Evolutionary conservation across 2,113 vertebrate genomes (phyloP).

Genomic region (Hemicordylus capensis): DNA sequence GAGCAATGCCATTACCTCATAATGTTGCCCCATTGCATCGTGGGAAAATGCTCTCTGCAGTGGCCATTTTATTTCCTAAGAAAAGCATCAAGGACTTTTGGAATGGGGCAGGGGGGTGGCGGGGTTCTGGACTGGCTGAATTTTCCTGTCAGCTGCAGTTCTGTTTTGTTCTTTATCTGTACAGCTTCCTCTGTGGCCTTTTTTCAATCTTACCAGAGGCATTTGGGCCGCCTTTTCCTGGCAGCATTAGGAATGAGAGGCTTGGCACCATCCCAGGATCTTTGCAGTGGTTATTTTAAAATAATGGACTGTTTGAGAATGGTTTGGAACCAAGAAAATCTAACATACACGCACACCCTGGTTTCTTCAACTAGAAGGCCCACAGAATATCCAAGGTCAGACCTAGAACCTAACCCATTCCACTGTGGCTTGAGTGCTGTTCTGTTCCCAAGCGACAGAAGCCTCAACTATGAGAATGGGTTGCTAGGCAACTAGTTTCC

Average conservation of each 20-base stretch:
- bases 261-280: conserved; percentile 11
- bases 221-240: conserved; percentile 27
- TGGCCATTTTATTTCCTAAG: too few relatives aligned
- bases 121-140: too few relatives aligned
- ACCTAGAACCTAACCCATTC: conserved; percentile 14
- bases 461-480: conserved; percentile 18
- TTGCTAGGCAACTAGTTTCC: conserved; percentile 36
- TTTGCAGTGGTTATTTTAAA: conserved; percentile 10
- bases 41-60: too few relatives aligned
- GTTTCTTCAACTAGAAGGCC: background rate
- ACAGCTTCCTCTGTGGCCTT: conserved; percentile 17
- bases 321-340: background rate
- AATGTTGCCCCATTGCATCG: too few relatives aligned
- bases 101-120: too few relatives aligned
- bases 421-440: background rate
- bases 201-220: conserved; percentile 23
- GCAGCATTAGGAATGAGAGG: conserved; percentile 11
- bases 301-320: conserved; percentile 16
- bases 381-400: background rate
- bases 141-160: background rate
- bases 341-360: too few relatives aligned
- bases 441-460: conserved; percentile 18
- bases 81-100: too few relatives aligned
- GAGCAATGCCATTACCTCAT: too few relatives aligned
- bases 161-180: background rate